Evolutionary conservation across 2,797 vertebrate genomes (phyloP).

Genomic region (Epinephelus awoara): DNA sequence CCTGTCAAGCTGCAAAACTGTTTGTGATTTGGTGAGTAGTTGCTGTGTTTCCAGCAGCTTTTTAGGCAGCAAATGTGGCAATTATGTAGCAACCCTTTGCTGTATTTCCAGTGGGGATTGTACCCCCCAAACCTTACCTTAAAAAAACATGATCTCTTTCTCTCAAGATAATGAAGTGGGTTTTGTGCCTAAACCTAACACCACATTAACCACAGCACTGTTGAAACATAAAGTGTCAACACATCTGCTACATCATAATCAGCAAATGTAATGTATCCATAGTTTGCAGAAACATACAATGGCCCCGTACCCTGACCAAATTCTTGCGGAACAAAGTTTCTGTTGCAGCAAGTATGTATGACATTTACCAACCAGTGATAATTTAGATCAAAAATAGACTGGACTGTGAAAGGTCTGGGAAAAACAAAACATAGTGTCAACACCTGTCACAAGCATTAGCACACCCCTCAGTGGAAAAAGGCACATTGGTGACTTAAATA

Average conservation of each 20-base stretch:
- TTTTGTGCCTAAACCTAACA: not conserved
- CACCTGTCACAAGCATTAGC: constrained; percentile 52
- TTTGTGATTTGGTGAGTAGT: no score
- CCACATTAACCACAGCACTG: no score
- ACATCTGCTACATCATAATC: no score
- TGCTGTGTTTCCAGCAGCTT: no score
- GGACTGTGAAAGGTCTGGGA: constrained; percentile 35
- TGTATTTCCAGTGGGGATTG: no score
- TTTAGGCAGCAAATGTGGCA: no score
- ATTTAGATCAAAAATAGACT: constrained; percentile 47
- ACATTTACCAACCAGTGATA: constrained; percentile 31
- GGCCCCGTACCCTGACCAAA: not conserved
- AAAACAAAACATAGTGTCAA: constrained; percentile 29
- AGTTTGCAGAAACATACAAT: not conserved
- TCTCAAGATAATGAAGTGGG: not conserved
- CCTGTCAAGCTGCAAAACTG: no score
- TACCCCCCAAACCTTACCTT: no score
- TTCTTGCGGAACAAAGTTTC: constrained; percentile 1
- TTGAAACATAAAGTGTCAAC: no score
- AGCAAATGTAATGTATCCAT: no score
- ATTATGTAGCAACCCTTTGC: no score
- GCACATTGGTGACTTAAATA: constrained; percentile 27
- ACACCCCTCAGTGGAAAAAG: constrained; percentile 33
- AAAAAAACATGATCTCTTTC: not conserved
- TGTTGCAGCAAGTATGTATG: constrained; percentile 1